Evolutionary conservation across 2,113 vertebrate species (phyloP), one percentile per base, ranked within the genome.

Genomic region (Microcebus lehilahytsara): DNA sequence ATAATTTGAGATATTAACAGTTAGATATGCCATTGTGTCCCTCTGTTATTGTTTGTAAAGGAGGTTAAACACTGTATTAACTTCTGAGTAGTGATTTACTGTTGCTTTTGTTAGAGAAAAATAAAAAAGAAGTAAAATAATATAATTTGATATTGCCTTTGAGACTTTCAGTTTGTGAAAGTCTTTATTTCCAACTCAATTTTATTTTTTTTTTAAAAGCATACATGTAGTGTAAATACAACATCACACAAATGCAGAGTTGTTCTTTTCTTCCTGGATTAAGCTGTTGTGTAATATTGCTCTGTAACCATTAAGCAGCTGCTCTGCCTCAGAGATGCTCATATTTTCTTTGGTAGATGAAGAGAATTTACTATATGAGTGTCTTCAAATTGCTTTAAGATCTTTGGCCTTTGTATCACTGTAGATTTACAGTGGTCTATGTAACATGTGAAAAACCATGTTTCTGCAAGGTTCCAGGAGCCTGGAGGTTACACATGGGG

Each of bases 1-100:
- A 98, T 98, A 98, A 98, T 98, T 98, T 98, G 97, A 98, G 97
- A 98, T 98, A 98, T 98, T 98, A 97, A 97, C 97, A 97, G 97
- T 97, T 96, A 97, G 96, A 97, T 97, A 97, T 98, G 97, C 95
- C 89, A 98, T 98, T 98, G 98, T 98, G 93, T 97, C 92, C 95
- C 84, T 96, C 92, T 97, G 96, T 98, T 93, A 96, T 97, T 98
- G 97, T 98, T 97, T 96, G 87, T 92, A 93, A 98, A 96, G 88
- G 96, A 97, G 97, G 98, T 98, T 98, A 98, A 98, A 98, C 96
- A 98, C 89, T 96, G 3, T 98, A 98, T 98, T 98, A 97, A 98
- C 97, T 97, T 98, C 84, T 97, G 89, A 98, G 96, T 88, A 94
- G 86, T 88, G 96, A 97, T 97, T 98, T 97, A 96, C 89, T 97